phyloP scores from a whole-genome alignment of 2,888 invertebrate genomes.

The Leucophora obtusa region DNA sequence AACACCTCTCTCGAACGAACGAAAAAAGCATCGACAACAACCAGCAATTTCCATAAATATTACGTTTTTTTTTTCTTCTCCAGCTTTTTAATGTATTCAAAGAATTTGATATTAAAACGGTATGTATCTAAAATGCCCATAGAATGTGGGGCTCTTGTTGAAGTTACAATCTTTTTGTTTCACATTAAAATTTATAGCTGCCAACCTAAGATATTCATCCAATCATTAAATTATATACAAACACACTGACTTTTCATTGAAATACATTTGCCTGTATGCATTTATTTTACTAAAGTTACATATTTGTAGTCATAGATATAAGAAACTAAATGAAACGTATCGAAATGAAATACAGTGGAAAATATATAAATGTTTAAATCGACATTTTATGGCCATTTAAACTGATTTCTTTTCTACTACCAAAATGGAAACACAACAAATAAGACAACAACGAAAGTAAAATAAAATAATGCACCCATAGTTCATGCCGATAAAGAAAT shows the following conservation, averaged over 20 bases:
- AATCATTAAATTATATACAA: slow-evolving; percentile 39
- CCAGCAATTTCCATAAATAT: slow-evolving; percentile 29
- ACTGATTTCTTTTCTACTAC: slow-evolving; percentile 72
- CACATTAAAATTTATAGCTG: slow-evolving; percentile 57
- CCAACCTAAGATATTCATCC: slow-evolving; percentile 50
- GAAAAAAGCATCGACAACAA: slow-evolving; percentile 42
- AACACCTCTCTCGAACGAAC: slow-evolving; percentile 53
- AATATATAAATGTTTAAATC: slow-evolving; percentile 72
- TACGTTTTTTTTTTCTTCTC: slow-evolving; percentile 14
- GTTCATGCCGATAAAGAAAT: slow-evolving; percentile 33
- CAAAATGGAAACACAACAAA: slow-evolving; percentile 20
- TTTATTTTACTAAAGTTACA: slow-evolving; percentile 67
- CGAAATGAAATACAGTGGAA: slow-evolving; percentile 69
- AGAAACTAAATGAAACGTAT: slow-evolving; percentile 12
- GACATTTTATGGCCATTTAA: slow-evolving; percentile 75
- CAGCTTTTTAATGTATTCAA: slow-evolving; percentile 72
- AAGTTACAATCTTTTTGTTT: slow-evolving; percentile 50
- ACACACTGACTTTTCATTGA: neutral
- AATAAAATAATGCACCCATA: slow-evolving; percentile 18
- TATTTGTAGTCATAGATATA: slow-evolving; percentile 72
- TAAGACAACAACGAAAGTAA: neutral
- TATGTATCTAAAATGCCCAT: slow-evolving; percentile 32
- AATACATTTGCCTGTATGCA: neutral
- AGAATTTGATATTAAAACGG: slow-evolving; percentile 67
- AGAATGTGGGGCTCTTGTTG: slow-evolving; percentile 4